Evolutionary conservation across 2,888 invertebrate genomes (phyloP).

Genomic region (Mesoligia furuncula): DNA sequence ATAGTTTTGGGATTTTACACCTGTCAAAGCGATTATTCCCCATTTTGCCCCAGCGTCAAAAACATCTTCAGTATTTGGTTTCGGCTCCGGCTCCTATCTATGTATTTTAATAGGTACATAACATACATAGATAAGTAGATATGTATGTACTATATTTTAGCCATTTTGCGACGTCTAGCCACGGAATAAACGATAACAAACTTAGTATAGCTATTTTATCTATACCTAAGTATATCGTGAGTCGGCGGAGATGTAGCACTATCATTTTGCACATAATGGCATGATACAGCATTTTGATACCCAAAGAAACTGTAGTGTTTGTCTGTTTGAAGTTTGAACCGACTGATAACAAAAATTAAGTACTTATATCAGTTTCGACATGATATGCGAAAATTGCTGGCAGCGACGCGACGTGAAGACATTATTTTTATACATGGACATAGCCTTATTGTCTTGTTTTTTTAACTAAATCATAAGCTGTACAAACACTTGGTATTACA

Average conservation of each 20-base stretch:
- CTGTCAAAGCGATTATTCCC: neutral
- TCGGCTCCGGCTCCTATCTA: neutral
- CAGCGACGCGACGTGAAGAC: constrained; percentile 20
- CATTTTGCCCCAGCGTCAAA: neutral
- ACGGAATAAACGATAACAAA: constrained; percentile 50
- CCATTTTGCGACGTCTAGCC: constrained; percentile 51
- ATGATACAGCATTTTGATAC: constrained; percentile 61
- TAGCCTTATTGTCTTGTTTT: neutral
- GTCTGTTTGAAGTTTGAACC: constrained; percentile 47
- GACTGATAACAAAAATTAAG: constrained; percentile 59
- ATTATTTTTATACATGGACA: constrained; percentile 23
- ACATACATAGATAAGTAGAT: neutral
- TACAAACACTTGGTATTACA: neutral
- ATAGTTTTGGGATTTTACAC: neutral
- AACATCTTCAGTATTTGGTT: constrained; percentile 1
- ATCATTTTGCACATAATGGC: constrained; percentile 60
- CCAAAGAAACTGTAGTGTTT: constrained; percentile 55
- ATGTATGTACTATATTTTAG: constrained; percentile 15
- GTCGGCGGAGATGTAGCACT: constrained; percentile 48
- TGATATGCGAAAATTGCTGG: constrained; percentile 52
- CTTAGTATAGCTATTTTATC: constrained; percentile 37
- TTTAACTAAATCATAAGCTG: neutral
- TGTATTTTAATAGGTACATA: neutral
- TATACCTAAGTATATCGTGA: constrained; percentile 39
- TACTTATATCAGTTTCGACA: constrained; percentile 53